These are phyloP conservation scores for Chascanopsetta lugubris DNA, from an alignment of 2,113 vertebrate species.

Conservation along the genomic window DNA sequence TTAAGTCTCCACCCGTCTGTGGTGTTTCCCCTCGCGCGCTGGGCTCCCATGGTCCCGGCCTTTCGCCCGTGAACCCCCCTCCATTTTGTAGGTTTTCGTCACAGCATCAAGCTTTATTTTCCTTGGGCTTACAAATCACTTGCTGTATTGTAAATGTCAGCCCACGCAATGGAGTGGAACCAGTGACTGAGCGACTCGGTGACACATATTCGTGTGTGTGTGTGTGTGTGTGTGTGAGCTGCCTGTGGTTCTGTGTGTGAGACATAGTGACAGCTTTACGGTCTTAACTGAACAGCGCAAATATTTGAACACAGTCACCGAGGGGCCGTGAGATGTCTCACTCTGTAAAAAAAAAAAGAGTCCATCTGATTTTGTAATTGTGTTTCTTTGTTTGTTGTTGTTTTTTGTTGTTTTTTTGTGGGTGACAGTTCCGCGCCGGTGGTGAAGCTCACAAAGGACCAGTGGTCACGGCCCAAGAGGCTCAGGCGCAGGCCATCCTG, in stretches of 20 bases:
- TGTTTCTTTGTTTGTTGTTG: slow-evolving; percentile 23
- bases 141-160: slow-evolving; percentile 74
- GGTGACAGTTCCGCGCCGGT: slow-evolving; percentile 91
- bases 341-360: slow-evolving; percentile 46
- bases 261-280: slow-evolving; percentile 47
- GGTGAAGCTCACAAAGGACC: slow-evolving; percentile 94
- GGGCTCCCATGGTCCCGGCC: slow-evolving; percentile 32
- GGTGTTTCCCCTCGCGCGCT: slow-evolving; percentile 13
- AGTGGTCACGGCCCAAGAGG: slow-evolving; percentile 91
- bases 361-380: slow-evolving; percentile 42
- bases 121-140: slow-evolving; percentile 71
- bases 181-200: slow-evolving; percentile 48
- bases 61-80: slow-evolving; percentile 21
- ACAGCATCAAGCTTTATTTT: slow-evolving; percentile 59
- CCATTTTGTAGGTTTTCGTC: slow-evolving; percentile 55
- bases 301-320: slow-evolving; percentile 27
- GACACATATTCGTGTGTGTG: slow-evolving; percentile 32
- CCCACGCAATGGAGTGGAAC: slow-evolving; percentile 62
- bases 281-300: slow-evolving; percentile 7
- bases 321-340: slow-evolving; percentile 11
- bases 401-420: slow-evolving; percentile 32
- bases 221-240: neutral
- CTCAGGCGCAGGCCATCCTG: slow-evolving; percentile 97
- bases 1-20: slow-evolving; percentile 15
- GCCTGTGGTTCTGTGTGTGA: neutral